Base-by-base conservation (phyloP, 2,888 invertebrate genomes). In the Boloria euphrosyne region DNA sequence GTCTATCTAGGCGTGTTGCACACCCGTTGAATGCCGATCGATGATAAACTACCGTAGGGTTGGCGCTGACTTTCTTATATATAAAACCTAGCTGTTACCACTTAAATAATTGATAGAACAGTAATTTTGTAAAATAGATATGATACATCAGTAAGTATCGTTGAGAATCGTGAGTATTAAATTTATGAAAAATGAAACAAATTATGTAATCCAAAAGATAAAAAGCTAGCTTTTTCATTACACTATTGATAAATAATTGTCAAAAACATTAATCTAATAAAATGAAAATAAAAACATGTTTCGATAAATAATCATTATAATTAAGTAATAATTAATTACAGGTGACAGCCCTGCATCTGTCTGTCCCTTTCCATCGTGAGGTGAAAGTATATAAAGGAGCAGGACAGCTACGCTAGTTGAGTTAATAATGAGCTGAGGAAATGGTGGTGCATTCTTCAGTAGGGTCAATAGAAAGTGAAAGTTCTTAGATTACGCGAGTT, bases 381-480 rank as follows among this genome's bases (percentile, higher is more conserved):
- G 75, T 76, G 80, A 82, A 80, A 79, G 79, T 76, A 73, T 62
- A 67, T 58, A 73, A 67, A 54, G 76, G 79, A 86, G 76, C 72
- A 78, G 77, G 83, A 78, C 73, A 74, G 73, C 61, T 62, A 69
- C 72, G 70, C 66, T 62, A 54, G 70, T 62, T 70, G 75, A 78
- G 74, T 82, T 77, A 79, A 82, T 86, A 87, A 89, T 88, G 85
- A 87, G 80, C 77, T 73, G 78, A 77, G 79, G 82, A 83, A 82
- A 84, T 74, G 74, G 67, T 79, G 79, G 79, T 80, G 77, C 78
- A 80, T 80, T 77, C 80, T 76, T 72, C 71, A 65, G 75, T 70
- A 76, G 68, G 72, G 73, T 71, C 74, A 68, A 70, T 71, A 70
- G 73, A 72, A 75, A 76, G 84, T 81, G 86, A 86, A 86, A 66